phyloP scores from a whole-genome alignment of 2,888 invertebrate genomes.

The Loripinus fragilis region DNA sequence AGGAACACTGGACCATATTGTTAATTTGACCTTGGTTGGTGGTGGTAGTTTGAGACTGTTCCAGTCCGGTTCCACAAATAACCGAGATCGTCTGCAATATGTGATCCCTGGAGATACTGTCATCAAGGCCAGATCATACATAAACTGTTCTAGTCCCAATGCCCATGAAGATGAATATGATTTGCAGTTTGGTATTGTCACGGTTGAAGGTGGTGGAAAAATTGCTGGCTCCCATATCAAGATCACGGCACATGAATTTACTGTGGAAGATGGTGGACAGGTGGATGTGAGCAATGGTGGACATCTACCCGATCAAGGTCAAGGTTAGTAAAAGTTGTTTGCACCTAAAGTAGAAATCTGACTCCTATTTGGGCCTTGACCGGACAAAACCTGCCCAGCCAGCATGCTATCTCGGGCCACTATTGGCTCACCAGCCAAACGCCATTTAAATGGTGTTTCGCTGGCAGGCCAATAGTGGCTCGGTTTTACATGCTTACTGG shows the following conservation, averaged over 20 bases:
- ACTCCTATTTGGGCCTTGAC: too few species aligned
- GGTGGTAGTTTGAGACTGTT: conserved; percentile 68
- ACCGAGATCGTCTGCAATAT: conserved; percentile 58
- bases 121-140: conserved; percentile 69
- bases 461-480: too few species aligned
- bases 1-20: conserved; percentile 71
- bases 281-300: conserved; percentile 75
- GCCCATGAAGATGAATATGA: conserved; percentile 67
- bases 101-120: conserved; percentile 68
- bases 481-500: too few species aligned
- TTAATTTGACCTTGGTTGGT: conserved; percentile 72
- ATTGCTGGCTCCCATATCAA: conserved; percentile 67
- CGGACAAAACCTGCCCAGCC: too few species aligned
- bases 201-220: conserved; percentile 73
- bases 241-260: conserved; percentile 65
- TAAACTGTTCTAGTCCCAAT: conserved; percentile 69
- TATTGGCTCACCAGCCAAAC: too few species aligned
- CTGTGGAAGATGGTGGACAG: conserved; percentile 74
- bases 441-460: too few species aligned
- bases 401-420: too few species aligned
- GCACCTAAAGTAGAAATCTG: too few species aligned
- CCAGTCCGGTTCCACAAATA: conserved; percentile 72
- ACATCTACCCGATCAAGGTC: conserved; percentile 61
- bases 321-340: conserved; percentile 59
- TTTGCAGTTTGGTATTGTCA: conserved; percentile 61